Evolutionary conservation across 2,113 vertebrate species (phyloP).

Genomic region (Pontoporia blainvillei): DNA sequence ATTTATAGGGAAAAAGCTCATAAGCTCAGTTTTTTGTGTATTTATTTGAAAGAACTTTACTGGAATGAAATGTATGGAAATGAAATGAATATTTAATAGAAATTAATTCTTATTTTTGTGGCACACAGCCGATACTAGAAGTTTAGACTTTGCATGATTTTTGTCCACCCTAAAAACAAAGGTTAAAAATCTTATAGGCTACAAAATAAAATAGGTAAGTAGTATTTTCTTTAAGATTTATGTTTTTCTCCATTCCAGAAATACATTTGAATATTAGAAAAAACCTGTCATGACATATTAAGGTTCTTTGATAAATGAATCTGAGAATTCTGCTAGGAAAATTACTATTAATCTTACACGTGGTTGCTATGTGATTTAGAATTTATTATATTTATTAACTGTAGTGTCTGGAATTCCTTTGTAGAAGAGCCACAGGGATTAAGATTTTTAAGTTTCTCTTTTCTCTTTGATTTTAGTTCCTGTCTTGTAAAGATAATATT

Average conservation of each 20-base stretch:
- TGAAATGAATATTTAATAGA: neutral
- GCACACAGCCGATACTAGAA: neutral
- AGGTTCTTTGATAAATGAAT: neutral
- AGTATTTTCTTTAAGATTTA: neutral
- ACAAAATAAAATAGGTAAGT: neutral
- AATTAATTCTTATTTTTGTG: neutral
- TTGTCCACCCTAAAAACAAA: neutral
- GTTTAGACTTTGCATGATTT: neutral
- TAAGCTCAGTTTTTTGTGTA: neutral
- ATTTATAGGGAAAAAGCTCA: neutral
- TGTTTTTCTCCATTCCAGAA: neutral
- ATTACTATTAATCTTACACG: neutral
- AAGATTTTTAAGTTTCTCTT: neutral
- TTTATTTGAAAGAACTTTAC: neutral
- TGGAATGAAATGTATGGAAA: neutral
- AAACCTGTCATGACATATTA: neutral
- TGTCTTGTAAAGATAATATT: neutral
- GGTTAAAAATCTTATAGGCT: neutral
- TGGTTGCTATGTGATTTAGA: neutral
- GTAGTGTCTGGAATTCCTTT: neutral
- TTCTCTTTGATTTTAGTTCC: neutral
- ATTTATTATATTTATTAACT: neutral
- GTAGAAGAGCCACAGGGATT: neutral
- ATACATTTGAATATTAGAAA: neutral
- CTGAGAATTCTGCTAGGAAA: neutral